phyloP scores from a whole-genome alignment of 2,113 vertebrate genomes.

The Engystomops pustulosus region DNA sequence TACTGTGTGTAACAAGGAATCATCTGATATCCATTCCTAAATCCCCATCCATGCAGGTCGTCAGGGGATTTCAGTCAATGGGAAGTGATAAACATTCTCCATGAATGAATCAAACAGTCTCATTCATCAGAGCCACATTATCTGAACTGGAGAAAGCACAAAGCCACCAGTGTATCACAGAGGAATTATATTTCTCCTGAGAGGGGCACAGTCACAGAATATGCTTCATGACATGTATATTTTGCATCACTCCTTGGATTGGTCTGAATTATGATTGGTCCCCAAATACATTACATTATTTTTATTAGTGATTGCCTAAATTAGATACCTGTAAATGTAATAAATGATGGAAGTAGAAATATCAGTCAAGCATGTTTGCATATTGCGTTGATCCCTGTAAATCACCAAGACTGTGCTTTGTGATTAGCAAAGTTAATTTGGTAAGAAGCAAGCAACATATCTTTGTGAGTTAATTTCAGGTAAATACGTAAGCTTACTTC shows the following conservation, averaged over 20 bases:
- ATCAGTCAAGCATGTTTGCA: too few relatives aligned
- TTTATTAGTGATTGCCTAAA: too few relatives aligned
- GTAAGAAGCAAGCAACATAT: too few relatives aligned
- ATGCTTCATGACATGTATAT: too few relatives aligned
- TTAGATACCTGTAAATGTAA: too few relatives aligned
- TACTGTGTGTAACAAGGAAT: background rate
- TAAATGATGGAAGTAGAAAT: too few relatives aligned
- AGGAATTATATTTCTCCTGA: conserved; percentile 3
- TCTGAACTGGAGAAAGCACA: conserved; percentile 34
- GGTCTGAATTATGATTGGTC: background rate
- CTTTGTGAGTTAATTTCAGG: too few relatives aligned
- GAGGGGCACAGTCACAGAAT: background rate
- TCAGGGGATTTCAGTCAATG: conserved; percentile 33
- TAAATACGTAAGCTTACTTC: too few relatives aligned
- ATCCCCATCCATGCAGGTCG: background rate
- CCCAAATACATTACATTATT: background rate
- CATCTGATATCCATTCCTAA: background rate
- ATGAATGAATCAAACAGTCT: conserved; percentile 2
- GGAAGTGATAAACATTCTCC: conserved; percentile 16
- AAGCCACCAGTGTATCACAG: conserved; percentile 37
- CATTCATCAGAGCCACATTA: conserved; percentile 29
- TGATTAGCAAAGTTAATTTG: too few relatives aligned
- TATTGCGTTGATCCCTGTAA: too few relatives aligned
- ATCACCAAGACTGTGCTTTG: too few relatives aligned
- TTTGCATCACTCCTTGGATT: too few relatives aligned